A percentile compares a stretch with the other conserved stretches of the same genome.
These are phyloP conservation scores for Pelodytes ibericus DNA, from an alignment of 2,797 vertebrate genomes.

Conservation along the genomic window DNA sequence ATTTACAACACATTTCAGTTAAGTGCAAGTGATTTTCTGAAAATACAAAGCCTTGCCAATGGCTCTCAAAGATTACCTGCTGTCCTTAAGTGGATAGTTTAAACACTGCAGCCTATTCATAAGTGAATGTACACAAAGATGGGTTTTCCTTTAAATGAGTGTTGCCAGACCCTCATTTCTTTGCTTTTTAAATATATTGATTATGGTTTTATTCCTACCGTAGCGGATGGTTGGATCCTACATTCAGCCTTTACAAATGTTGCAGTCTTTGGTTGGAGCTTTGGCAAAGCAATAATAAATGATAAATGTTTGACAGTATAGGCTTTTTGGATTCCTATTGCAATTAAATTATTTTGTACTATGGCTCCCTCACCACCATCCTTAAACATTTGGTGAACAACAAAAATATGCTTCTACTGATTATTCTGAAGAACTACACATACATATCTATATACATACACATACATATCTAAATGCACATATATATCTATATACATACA, in stretches of 20 bases:
- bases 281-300: background rate
- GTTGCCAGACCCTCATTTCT: conserved; percentile 9
- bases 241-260: conserved; percentile 7
- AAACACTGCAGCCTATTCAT: conserved; percentile 1
- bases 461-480: too few relatives aligned
- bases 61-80: conserved; percentile 54
- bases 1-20: conserved; percentile 69
- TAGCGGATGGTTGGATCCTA: background rate
- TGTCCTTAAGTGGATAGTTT: conserved; percentile 49
- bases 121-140: conserved; percentile 37
- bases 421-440: too few relatives aligned
- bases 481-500: too few relatives aligned
- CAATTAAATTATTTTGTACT: background rate
- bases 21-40: conserved; percentile 68
- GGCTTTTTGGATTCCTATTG: background rate
- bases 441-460: too few relatives aligned
- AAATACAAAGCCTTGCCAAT: conserved; percentile 65
- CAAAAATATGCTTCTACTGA: background rate
- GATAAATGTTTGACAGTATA: background rate
- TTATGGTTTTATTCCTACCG: conserved; percentile 24
- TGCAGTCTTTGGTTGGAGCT: background rate
- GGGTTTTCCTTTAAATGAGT: conserved; percentile 33
- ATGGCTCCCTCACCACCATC: background rate
- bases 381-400: background rate
- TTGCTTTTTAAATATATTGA: conserved; percentile 38